A percentile compares a stretch with the other conserved stretches of the same genome.
Conservation (phyloP, 2,113 vertebrate genomes). For the Pristiophorus japonicus region DNA sequence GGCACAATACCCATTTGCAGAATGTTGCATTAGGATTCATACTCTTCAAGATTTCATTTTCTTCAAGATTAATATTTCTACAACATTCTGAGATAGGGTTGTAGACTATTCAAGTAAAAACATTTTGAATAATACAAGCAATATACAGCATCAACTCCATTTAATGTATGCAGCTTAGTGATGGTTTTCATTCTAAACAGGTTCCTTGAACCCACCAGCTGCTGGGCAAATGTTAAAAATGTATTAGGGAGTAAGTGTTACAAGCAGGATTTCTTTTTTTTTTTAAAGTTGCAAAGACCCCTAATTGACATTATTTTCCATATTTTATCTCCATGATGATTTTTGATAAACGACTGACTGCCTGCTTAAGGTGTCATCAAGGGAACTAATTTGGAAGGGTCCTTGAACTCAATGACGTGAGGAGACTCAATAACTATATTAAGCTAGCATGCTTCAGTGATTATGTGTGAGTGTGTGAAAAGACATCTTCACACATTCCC, state of each 20-base stretch:
- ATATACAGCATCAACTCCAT: background rate
- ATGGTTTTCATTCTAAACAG: background rate
- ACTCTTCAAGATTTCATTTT: background rate
- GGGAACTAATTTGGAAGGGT: background rate
- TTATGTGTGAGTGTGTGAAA: background rate
- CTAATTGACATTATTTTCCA: constrained; percentile 6
- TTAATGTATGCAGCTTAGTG: background rate
- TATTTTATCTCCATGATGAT: background rate
- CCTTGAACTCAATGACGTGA: background rate
- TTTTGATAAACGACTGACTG: background rate
- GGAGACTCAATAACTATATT: background rate
- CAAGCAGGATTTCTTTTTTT: background rate
- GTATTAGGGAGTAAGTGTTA: background rate
- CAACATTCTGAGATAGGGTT: background rate
- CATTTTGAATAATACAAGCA: background rate
- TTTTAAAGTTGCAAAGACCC: background rate
- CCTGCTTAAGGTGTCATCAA: background rate
- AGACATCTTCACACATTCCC: background rate
- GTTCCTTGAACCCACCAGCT: background rate
- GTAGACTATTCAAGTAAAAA: background rate
- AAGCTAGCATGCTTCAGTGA: background rate
- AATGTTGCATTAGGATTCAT: background rate
- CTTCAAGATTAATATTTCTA: background rate
- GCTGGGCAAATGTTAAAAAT: background rate
- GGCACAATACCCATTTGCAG: background rate